Evolutionary conservation across 2,113 vertebrate species (phyloP).

Genomic region (Antidorcas marsupialis): DNA sequence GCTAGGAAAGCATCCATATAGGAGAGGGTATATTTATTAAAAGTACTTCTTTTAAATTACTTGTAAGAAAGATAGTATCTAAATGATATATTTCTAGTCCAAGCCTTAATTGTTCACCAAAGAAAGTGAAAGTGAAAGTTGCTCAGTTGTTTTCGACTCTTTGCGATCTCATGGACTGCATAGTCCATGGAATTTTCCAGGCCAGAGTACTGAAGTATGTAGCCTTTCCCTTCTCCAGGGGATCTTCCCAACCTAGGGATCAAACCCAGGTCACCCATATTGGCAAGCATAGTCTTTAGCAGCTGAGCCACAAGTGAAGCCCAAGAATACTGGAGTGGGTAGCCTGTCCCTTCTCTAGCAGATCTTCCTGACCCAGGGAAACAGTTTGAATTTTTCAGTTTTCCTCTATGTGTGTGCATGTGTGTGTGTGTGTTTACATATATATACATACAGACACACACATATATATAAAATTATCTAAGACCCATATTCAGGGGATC

Average conservation of each 20-base stretch:
- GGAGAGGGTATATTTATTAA: background rate
- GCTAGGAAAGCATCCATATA: background rate
- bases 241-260: background rate
- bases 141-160: accelerated
- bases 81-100: background rate
- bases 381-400: background rate
- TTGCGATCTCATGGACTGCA: background rate
- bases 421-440: accelerated
- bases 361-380: background rate
- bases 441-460: too few relatives aligned
- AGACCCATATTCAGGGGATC: background rate
- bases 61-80: background rate
- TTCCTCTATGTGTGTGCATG: background rate
- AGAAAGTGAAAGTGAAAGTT: background rate
- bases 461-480: background rate
- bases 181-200: background rate
- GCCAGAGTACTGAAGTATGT: background rate
- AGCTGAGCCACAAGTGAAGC: background rate
- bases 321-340: background rate
- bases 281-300: background rate
- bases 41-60: background rate
- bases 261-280: accelerated
- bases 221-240: background rate
- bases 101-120: background rate
- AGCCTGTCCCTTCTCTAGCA: background rate